A percentile compares a stretch with the other conserved stretches of the same genome.
These are phyloP conservation scores for Daphoenositta chrysoptera DNA, from an alignment of 2,113 vertebrate species.

Conservation along the genomic window DNA sequence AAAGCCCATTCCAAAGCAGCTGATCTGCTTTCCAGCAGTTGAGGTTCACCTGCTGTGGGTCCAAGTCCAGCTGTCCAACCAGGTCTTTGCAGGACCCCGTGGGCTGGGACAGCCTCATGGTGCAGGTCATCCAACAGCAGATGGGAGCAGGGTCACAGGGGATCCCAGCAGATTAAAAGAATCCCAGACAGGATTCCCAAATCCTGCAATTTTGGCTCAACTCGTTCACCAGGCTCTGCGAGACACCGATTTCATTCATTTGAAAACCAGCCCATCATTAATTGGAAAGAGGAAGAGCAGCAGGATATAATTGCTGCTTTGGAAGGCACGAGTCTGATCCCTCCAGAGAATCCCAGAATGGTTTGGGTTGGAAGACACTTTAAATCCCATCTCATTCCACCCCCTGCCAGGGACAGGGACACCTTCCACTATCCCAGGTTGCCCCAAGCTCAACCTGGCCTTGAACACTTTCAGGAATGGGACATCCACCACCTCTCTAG, in stretches of 20 bases:
- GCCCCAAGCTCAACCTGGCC: not conserved
- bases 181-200: too few relatives aligned
- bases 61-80: not conserved
- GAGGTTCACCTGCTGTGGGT: not conserved
- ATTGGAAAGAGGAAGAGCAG: not conserved
- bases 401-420: not conserved
- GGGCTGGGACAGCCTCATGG: not conserved
- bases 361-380: not conserved
- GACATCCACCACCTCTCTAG: not conserved
- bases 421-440: not conserved
- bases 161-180: not conserved
- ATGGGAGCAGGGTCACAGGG: not conserved
- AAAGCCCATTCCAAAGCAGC: not conserved
- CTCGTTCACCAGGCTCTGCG: not conserved
- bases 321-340: accelerated
- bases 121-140: not conserved
- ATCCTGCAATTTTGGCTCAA: not conserved
- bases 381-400: not conserved
- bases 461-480: not conserved
- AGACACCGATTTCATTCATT: accelerated
- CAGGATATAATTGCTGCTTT: not conserved
- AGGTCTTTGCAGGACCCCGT: not conserved
- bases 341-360: not conserved
- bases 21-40: not conserved
- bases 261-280: not conserved